Base-by-base conservation (phyloP, 2,888 invertebrate species). In the Drosophila multiciliata region DNA sequence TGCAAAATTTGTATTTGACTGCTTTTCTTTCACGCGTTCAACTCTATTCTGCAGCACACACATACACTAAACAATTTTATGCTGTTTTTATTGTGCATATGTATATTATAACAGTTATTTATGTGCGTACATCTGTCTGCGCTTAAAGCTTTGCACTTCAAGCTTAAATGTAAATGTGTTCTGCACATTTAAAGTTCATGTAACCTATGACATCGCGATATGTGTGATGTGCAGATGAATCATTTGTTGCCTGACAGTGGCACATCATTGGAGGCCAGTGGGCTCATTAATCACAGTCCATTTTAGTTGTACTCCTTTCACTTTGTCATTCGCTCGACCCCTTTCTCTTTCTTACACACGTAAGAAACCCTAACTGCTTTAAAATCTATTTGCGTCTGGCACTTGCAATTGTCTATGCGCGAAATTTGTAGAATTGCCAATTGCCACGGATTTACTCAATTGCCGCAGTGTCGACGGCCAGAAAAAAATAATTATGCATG, bases 341-440 rank as follows among this genome's bases (percentile, higher is more conserved):
- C 42, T 38, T 7, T n/a, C 17, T 23, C 17, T 9, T 36, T 54
- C 23, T 36, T 61, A 32, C 23, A 38, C 57, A 66, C 38, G 66
- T 82, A 67, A 73, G 82, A 82, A 82, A 60, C 82, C 78, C 78
- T 78, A 78, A 78, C 53, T 78, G 54, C 78, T 40, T 64, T 50
- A 35, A 64, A 20, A 20, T 73, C 84, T 80, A 77, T 83, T 87
- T 83, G 66, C 55, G 88, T 68, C 59, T 67, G 42, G 58, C 64
- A 62, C 65, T 66, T 61, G 73, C 66, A 84, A 82, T 86, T 89
- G 89, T 89, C 79, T 90, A 70, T 87, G 75, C 83, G 60, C 72
- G 71, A 82, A 87, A 87, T 74, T 89, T 90, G 91, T 90, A 71
- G 87, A 90, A 90, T 87, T 87, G 87, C 86, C 91, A 87, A 87